A percentile compares a stretch with the other conserved stretches of the same genome.
Evolutionary conservation across 2,888 invertebrate genomes (phyloP).

Genomic region (Carabus problematicus): DNA sequence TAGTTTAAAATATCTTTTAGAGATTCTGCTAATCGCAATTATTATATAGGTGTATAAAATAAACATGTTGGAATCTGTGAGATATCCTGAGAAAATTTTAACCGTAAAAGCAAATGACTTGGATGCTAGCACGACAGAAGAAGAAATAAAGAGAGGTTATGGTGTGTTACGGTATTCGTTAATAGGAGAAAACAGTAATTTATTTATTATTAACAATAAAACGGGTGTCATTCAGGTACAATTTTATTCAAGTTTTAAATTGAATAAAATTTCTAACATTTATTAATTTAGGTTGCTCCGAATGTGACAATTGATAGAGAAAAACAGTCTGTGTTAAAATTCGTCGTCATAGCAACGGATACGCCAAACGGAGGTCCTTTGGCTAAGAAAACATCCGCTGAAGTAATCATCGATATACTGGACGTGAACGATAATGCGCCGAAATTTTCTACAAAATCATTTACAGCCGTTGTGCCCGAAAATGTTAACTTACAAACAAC

Average conservation of each 20-base stretch:
- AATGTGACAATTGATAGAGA: slow-evolving; percentile 78
- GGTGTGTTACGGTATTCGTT: slow-evolving; percentile 75
- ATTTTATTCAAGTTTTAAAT: slow-evolving; percentile 29
- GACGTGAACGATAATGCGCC: slow-evolving; percentile 85
- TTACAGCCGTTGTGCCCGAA: slow-evolving; percentile 79
- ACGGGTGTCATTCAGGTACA: slow-evolving; percentile 72
- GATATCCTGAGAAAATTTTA: slow-evolving; percentile 70
- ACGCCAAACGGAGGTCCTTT: slow-evolving; percentile 73
- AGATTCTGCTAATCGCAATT: not conserved
- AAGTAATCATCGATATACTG: slow-evolving; percentile 72
- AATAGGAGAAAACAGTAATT: slow-evolving; percentile 74
- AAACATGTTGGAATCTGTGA: slow-evolving; percentile 73
- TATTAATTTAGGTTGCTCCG: slow-evolving; percentile 65
- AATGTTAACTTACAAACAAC: slow-evolving; percentile 72
- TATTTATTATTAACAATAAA: slow-evolving; percentile 74
- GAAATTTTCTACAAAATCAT: slow-evolving; percentile 67
- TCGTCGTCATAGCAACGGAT: slow-evolving; percentile 78
- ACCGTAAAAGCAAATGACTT: slow-evolving; percentile 75
- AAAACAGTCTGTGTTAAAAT: slow-evolving; percentile 70
- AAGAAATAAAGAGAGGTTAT: slow-evolving; percentile 63
- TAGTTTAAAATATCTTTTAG: slow-evolving; percentile 39
- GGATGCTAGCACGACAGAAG: slow-evolving; percentile 63
- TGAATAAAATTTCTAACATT: too few relatives aligned
- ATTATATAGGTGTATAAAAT: slow-evolving; percentile 68
- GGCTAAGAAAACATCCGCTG: slow-evolving; percentile 69